Conservation (phyloP, 2,113 vertebrate species). For the Clarias macrocephalus region DNA sequence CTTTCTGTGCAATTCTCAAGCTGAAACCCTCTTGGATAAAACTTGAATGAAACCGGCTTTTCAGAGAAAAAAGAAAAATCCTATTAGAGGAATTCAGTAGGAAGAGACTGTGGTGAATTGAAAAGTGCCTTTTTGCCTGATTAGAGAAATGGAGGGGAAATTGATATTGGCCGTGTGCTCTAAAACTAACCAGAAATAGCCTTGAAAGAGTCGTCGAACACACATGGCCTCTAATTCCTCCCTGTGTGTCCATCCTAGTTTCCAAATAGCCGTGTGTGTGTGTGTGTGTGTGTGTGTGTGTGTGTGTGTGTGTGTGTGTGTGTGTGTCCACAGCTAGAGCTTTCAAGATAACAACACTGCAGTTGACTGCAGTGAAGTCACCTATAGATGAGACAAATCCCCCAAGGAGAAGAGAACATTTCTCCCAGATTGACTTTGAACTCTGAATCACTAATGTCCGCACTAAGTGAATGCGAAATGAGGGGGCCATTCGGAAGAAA, state of each 20-base stretch:
- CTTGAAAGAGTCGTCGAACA: conserved; percentile 5
- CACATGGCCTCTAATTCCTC: not conserved
- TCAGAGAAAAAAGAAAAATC: conserved; percentile 10
- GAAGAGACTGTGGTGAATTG: not conserved
- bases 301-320: conserved; percentile 7
- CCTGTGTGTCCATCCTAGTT: not conserved
- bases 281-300: conserved; percentile 8
- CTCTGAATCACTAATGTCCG: conserved; percentile 38
- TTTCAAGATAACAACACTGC: conserved; percentile 30
- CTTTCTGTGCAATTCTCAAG: not conserved
- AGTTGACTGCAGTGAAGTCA: conserved; percentile 34
- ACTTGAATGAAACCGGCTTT: conserved; percentile 2
- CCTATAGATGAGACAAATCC: conserved; percentile 35
- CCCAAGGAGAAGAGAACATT: conserved; percentile 26
- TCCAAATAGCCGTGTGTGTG: not conserved
- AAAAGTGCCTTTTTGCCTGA: conserved; percentile 35
- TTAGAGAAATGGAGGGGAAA: conserved; percentile 41
- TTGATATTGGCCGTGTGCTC: conserved; percentile 32
- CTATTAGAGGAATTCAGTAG: conserved; percentile 17
- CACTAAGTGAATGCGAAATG: conserved; percentile 42
- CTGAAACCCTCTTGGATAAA: not conserved
- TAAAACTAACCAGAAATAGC: conserved; percentile 13
- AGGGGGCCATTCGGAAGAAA: conserved; percentile 38
- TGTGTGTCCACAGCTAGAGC: conserved; percentile 14
- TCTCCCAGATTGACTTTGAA: conserved; percentile 39